Evolutionary conservation across 2,113 vertebrate species (phyloP).

Genomic region (Otocyon megalotis): DNA sequence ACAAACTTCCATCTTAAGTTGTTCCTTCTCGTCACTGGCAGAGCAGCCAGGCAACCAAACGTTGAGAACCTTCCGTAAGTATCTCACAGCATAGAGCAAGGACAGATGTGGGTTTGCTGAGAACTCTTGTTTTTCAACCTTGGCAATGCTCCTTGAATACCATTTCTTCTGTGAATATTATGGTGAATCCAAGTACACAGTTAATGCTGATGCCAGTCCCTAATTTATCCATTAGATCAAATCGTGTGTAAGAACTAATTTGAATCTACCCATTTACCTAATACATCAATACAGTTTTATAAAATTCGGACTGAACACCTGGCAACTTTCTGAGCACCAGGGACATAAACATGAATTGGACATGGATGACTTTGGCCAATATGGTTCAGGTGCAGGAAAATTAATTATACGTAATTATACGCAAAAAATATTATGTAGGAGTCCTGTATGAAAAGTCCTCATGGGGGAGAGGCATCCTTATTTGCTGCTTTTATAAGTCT

Average conservation of each 20-base stretch:
- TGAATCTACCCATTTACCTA: not conserved
- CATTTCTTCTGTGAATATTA: not conserved
- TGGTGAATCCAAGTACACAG: not conserved
- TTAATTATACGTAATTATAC: not conserved
- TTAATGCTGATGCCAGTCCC: not conserved
- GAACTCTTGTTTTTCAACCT: not conserved
- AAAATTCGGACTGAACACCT: not conserved
- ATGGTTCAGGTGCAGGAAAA: not conserved
- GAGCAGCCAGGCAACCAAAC: not conserved
- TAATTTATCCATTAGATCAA: slow-evolving; percentile 24
- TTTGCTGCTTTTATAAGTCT: not conserved
- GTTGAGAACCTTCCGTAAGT: not conserved
- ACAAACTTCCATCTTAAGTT: not conserved
- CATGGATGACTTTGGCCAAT: not conserved
- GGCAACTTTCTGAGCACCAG: not conserved
- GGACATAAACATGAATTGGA: not conserved
- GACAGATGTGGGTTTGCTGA: not conserved
- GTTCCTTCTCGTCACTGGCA: not conserved
- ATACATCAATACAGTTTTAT: not conserved
- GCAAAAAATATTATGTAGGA: not conserved
- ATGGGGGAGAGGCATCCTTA: not conserved
- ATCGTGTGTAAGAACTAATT: slow-evolving; percentile 22
- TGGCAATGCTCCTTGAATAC: accelerated
- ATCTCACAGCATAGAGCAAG: not conserved
- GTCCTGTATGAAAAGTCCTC: not conserved